These are phyloP conservation scores for Toxostoma redivivum DNA, from an alignment of 2,113 vertebrate species.

Conservation along the genomic window DNA sequence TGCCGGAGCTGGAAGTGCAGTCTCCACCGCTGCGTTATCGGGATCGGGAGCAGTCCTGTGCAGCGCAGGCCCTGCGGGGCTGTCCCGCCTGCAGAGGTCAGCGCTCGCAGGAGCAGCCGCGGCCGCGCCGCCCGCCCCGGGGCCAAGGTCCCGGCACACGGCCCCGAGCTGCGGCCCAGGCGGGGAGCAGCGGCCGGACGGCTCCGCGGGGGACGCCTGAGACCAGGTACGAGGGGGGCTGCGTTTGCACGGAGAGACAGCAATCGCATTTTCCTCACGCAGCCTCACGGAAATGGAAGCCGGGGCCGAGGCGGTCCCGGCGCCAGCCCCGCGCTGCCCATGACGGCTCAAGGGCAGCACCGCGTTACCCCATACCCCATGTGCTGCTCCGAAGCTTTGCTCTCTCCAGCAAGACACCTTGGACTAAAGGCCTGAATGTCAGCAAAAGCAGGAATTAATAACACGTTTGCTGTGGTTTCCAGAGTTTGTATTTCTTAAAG, in stretches of 20 bases:
- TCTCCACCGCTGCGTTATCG: fast-evolving
- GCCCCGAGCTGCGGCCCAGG: fast-evolving
- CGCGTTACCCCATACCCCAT: fast-evolving
- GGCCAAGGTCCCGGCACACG: not conserved
- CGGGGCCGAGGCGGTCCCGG: not conserved
- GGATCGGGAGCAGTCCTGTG: fast-evolving
- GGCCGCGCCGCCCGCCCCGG: too few relatives aligned
- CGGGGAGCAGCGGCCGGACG: not conserved
- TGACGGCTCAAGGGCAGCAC: not conserved
- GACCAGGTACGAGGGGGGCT: not conserved
- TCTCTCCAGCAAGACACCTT: not conserved
- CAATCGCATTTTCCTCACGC: fast-evolving
- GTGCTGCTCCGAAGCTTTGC: not conserved
- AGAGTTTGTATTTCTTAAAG: not conserved
- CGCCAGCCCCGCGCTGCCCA: not conserved
- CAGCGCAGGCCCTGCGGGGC: fast-evolving
- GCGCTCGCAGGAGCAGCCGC: not conserved
- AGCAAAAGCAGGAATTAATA: not conserved
- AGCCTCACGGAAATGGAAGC: not conserved
- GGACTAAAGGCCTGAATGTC: not conserved
- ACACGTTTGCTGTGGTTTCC: not conserved
- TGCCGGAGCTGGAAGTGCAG: not conserved
- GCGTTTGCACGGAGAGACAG: fast-evolving
- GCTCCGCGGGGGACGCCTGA: not conserved
- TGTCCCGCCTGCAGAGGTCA: not conserved